Evolutionary conservation across 2,797 vertebrate species (phyloP), one percentile per base, ranked within the genome.

Genomic region (Typhlichthys subterraneus): DNA sequence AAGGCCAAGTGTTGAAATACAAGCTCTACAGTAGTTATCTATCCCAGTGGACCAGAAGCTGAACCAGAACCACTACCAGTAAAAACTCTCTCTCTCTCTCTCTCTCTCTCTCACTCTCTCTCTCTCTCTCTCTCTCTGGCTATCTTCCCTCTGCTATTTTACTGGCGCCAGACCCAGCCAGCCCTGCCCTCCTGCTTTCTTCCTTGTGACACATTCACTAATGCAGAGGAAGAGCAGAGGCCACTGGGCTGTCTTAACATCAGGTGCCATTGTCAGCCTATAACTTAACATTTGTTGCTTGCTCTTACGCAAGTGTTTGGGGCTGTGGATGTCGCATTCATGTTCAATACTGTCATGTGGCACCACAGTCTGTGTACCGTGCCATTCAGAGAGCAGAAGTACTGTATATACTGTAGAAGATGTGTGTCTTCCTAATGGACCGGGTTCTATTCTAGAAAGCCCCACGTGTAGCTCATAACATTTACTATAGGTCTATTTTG

Each of bases 151-250:
- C 48, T 38, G 49, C 54, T 31, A 57, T 12, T 54, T 19, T 52
- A 50, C 42, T 83, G 88, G 87, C 87, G 85, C 89, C 90, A 87
- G 80, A 69, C 53, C 62, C 63, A 53, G 55, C 13, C 51, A 65
- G n/a, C 64, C 49, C 49, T 61, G 48, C 33, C 42, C 77, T 72
- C 70, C 73, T 51, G 66, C 65, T 68, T 76, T 83, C 62, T 68
- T 68, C 60, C 51, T 46, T 49, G 23, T 82, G 87, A 88, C 86
- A 84, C 29, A 49, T 72, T 69, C 53, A 61, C 74, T 88, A 80
- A 83, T 80, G 72, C 69, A 75, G 57, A 80, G 73, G 60, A 79
- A 78, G 74, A 79, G 76, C 57, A 67, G 63, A 70, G 64, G 63
- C 76, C 84, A 81, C 51, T 49, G 67, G 59, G 57, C 51, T 74